A percentile compares a stretch with the other conserved stretches of the same genome.
phyloP scores from a whole-genome alignment of 2,113 vertebrate species.

The Hylia prasina region DNA sequence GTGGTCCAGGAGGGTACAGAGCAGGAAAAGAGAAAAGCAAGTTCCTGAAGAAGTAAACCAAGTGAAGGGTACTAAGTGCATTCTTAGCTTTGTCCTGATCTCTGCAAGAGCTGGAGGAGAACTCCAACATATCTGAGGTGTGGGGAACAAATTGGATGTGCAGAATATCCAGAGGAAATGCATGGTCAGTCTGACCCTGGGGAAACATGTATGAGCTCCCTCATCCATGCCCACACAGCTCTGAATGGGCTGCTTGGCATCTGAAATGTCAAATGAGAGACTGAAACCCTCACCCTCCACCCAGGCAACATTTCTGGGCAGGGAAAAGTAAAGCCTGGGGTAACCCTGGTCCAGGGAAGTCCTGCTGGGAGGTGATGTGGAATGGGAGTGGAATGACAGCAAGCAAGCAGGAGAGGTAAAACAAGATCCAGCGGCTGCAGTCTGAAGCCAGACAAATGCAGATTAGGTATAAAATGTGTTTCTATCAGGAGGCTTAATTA shows the following conservation, averaged over 20 bases:
- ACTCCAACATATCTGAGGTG: background rate
- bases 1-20: background rate
- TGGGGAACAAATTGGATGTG: background rate
- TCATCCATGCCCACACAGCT: background rate
- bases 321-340: background rate
- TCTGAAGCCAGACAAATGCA: background rate
- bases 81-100: background rate
- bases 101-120: background rate
- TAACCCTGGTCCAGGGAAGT: background rate
- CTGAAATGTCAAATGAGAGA: background rate
- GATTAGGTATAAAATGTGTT: background rate
- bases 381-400: background rate
- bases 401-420: background rate
- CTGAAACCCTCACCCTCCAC: background rate
- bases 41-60: background rate
- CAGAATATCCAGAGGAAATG: background rate
- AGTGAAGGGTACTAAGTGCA: background rate
- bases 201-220: background rate
- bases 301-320: background rate
- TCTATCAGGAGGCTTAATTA: slow-evolving; percentile 5
- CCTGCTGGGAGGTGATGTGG: background rate
- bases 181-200: background rate
- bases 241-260: background rate
- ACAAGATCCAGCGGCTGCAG: background rate
- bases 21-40: background rate